Evolutionary conservation across 1,140 invertebrate genomes (phyloP).

Genomic region (Papilio aristodemus): DNA sequence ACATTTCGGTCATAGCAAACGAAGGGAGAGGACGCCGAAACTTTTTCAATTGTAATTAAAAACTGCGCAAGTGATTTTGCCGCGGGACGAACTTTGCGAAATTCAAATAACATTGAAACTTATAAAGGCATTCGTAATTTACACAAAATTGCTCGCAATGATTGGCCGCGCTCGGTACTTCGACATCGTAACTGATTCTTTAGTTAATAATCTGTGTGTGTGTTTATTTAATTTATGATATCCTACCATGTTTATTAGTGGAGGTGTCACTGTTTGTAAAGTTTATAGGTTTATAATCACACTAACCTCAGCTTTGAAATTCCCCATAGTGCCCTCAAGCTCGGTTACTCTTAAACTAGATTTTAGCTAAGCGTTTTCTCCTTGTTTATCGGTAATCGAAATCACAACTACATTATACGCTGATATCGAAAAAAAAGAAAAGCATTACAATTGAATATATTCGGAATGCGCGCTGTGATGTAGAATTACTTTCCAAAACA

Average conservation of each 20-base stretch:
- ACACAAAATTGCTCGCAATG: conserved; percentile 17
- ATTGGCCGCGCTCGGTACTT: neutral
- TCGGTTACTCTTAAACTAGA: no score
- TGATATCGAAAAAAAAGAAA: neutral
- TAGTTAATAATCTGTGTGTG: neutral
- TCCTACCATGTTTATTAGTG: no score
- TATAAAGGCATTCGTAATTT: conserved; percentile 23
- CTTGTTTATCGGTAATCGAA: neutral
- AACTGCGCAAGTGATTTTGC: conserved; percentile 20
- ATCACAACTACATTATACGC: neutral
- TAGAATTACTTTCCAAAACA: neutral
- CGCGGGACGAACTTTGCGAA: conserved; percentile 17
- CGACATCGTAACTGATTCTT: neutral
- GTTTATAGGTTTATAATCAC: no score
- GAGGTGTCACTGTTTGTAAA: no score
- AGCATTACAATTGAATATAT: no score
- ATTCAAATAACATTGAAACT: conserved; percentile 19
- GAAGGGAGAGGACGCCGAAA: neutral
- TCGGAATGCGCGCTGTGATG: no score
- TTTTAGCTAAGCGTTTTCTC: no score
- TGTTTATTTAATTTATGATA: no score
- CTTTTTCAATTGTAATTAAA: conserved; percentile 31
- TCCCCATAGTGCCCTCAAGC: no score
- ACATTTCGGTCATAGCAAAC: neutral
- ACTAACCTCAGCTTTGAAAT: no score